Evolutionary conservation across 2,113 vertebrate genomes (phyloP).

Genomic region (Chionis minor): DNA sequence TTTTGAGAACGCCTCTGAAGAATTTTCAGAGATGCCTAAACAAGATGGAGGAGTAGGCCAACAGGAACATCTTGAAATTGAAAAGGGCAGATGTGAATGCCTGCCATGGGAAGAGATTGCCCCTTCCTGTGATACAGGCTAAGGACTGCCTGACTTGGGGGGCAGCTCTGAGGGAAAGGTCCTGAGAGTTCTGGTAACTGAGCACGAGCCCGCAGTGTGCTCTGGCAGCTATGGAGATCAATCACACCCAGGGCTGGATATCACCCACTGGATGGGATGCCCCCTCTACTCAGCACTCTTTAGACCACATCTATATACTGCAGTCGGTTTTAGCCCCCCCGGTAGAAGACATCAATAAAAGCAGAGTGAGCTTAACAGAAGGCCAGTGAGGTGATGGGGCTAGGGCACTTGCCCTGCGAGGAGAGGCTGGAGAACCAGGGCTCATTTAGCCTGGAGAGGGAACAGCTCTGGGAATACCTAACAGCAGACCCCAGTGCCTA

Average conservation of each 20-base stretch:
- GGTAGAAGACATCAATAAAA: neutral
- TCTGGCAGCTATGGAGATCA: neutral
- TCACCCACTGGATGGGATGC: neutral
- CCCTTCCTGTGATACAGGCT: neutral
- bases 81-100: neutral
- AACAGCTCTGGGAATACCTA: neutral
- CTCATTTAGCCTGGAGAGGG: neutral
- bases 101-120: neutral
- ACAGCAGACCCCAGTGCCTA: fast-evolving
- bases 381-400: fast-evolving
- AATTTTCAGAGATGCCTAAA: neutral
- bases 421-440: neutral
- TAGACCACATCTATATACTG: neutral
- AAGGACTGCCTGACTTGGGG: neutral
- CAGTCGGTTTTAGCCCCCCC: neutral
- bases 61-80: neutral
- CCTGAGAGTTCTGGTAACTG: neutral
- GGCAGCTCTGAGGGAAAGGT: neutral
- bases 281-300: neutral
- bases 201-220: neutral
- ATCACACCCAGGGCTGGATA: neutral
- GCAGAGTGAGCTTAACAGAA: neutral
- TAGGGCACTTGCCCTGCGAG: neutral
- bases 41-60: neutral
- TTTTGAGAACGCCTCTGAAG: neutral